Percentiles rank a stretch among this genome's conserved stretches.
Conservation (phyloP, 2,888 invertebrate species). For the Drosophila niveifrons region DNA sequence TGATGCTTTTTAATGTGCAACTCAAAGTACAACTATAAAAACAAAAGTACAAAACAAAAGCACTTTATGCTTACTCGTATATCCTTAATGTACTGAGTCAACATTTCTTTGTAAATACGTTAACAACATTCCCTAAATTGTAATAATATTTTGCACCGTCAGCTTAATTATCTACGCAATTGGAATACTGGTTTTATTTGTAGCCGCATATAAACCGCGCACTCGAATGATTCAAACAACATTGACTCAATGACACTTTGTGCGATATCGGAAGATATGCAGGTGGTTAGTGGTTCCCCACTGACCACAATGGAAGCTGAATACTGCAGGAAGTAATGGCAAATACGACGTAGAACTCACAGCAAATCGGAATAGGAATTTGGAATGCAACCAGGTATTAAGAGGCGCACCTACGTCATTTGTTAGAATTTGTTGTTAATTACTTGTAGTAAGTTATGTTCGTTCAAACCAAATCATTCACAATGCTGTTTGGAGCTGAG, state of each 20-base stretch:
- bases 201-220: conserved; percentile 1
- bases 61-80: background rate
- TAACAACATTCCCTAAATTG: background rate
- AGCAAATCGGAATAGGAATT: conserved; percentile 1
- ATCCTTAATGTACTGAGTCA: conserved; percentile 6
- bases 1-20: too few species aligned
- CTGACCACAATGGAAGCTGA: conserved; percentile 11
- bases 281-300: conserved; percentile 49
- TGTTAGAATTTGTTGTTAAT: conserved; percentile 25
- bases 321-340: conserved; percentile 31
- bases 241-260: conserved; percentile 8
- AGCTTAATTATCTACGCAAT: background rate
- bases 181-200: background rate
- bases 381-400: conserved; percentile 11
- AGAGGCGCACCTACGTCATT: conserved; percentile 49
- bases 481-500: background rate
- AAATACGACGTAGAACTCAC: conserved; percentile 25
- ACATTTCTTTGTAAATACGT: background rate
- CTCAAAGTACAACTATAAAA: too few species aligned
- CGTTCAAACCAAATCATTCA: conserved; percentile 26
- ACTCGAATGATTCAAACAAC: conserved; percentile 4
- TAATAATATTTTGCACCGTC: background rate
- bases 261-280: conserved; percentile 5
- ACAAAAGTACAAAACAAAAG: background rate
- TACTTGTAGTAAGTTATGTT: conserved; percentile 29